Conservation (phyloP, 2,888 invertebrate species). For the Drosophila parthenogenetica region DNA sequence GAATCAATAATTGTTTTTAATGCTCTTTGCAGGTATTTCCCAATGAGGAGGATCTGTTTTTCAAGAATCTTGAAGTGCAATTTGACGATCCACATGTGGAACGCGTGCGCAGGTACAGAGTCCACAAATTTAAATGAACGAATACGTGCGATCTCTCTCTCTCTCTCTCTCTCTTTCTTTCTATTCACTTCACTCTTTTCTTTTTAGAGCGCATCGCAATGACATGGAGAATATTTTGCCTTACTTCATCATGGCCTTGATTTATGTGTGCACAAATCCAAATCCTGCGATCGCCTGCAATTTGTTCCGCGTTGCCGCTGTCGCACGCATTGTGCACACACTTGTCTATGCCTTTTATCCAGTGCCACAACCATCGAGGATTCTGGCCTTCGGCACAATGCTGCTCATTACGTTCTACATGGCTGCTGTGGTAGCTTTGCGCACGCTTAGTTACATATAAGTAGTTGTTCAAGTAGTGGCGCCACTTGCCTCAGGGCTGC, state of each 20-base stretch:
- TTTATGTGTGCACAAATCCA: slow-evolving; percentile 87
- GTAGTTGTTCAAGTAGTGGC: slow-evolving; percentile 18
- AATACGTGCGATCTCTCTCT: neutral
- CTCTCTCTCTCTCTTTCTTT: neutral
- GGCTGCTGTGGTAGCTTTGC: slow-evolving; percentile 84
- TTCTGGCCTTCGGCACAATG: slow-evolving; percentile 85
- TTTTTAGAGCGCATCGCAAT: slow-evolving; percentile 88
- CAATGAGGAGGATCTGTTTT: slow-evolving; percentile 86
- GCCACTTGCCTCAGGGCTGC: slow-evolving; percentile 22
- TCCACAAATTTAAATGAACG: neutral
- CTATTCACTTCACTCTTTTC: slow-evolving; percentile 25
- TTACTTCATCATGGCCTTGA: slow-evolving; percentile 86
- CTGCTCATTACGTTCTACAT: slow-evolving; percentile 86
- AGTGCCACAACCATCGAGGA: slow-evolving; percentile 87
- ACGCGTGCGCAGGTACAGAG: slow-evolving; percentile 84
- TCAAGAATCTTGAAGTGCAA: slow-evolving; percentile 82
- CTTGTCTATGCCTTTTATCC: slow-evolving; percentile 88
- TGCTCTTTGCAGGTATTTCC: slow-evolving; percentile 85
- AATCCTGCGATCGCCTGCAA: slow-evolving; percentile 85
- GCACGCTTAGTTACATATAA: slow-evolving; percentile 73
- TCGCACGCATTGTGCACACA: slow-evolving; percentile 87
- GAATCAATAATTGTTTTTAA: neutral
- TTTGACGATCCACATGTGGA: slow-evolving; percentile 86
- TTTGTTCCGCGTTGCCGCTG: slow-evolving; percentile 87
- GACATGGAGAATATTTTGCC: slow-evolving; percentile 89